Evolutionary conservation across 1,140 invertebrate genomes (phyloP), one percentile per base, ranked within the genome.

Genomic region (Drosophila paulistorum): DNA sequence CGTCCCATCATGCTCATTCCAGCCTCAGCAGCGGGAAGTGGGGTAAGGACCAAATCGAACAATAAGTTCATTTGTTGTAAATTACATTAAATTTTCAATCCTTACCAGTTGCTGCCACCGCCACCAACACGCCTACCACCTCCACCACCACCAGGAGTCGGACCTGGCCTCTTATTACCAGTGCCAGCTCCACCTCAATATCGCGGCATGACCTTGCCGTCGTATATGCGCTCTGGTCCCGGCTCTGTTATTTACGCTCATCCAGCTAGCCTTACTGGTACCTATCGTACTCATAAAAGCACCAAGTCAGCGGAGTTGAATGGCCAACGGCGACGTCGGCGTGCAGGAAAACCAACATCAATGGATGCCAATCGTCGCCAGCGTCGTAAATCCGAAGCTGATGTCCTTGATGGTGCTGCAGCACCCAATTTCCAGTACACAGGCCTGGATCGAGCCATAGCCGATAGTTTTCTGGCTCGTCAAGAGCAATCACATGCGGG

Each of bases 1-100:
- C 75, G 90, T 9, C 80, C 82, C 11, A 79, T 91, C 6, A 91
- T 91, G 87, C 71, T 91, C 0, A 91, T 91, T 60, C 90, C 85
- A 20, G 80, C 87, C 23, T 74, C 76, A 17, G 66, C 72, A 7
- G 81, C 81, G 0, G 87, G 72, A 20, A 90, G 65, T 57, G 89
- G 70, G 10, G 90, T 91, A 65, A 81, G 80, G 55, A 1, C 5
- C 7, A 0, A 0, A 30, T 30, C 5, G 7, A 17, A 17, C 1
- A 17, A 17, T 17, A 0, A 0, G 17, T 13, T 0, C 3, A 37
- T 23, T 20, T 11, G 7, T 7, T 45, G 9, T 6, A n/a, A 2
- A 11, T 3, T 57, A 41, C 14, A 11, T 17, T 68, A 14, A 62
- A 2, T 57, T 9, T 23, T 41, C 0, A 17, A 1, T n/a, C 1